These are phyloP conservation scores for Bombus superbus DNA, from an alignment of 1,140 invertebrate genomes.

Conservation along the genomic window DNA sequence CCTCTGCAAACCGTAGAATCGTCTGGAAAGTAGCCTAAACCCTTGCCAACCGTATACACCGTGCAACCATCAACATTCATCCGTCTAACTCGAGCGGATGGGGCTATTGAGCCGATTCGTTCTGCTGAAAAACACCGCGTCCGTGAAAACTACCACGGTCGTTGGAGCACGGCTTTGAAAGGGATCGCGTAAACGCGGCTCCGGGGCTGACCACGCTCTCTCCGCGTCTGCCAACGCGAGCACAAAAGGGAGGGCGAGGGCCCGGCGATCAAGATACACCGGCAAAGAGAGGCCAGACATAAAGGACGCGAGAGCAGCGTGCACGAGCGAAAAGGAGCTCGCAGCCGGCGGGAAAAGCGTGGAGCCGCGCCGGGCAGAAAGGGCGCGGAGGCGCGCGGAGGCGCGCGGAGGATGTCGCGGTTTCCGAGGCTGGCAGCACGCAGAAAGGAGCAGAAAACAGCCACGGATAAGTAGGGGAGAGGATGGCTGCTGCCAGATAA, in stretches of 20 bases:
- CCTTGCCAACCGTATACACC: not conserved
- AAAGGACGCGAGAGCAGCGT: slow-evolving; percentile 15
- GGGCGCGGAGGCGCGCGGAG: not conserved
- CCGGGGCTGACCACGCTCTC: slow-evolving; percentile 17
- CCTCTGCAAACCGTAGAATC: not conserved
- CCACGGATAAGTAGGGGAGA: slow-evolving; percentile 10
- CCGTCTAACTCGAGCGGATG: not conserved
- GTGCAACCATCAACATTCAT: not conserved
- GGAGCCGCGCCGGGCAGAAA: not conserved
- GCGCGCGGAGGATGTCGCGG: slow-evolving; percentile 20
- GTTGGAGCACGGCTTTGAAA: slow-evolving; percentile 12
- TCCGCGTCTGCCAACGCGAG: slow-evolving; percentile 17
- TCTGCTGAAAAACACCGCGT: not conserved
- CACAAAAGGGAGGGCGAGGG: slow-evolving; percentile 18
- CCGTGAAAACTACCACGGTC: not conserved
- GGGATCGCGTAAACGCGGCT: slow-evolving; percentile 35
- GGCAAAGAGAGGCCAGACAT: slow-evolving; percentile 6
- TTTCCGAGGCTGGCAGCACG: slow-evolving; percentile 20
- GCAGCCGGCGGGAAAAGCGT: slow-evolving; percentile 6
- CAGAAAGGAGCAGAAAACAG: slow-evolving; percentile 31
- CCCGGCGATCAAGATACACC: slow-evolving; percentile 22
- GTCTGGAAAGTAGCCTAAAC: not conserved
- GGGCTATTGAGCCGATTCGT: not conserved
- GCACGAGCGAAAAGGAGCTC: slow-evolving; percentile 15
- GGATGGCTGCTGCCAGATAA: slow-evolving; percentile 56